Conservation (phyloP, 2,113 vertebrate genomes). For the Tachuris rubrigastra region DNA sequence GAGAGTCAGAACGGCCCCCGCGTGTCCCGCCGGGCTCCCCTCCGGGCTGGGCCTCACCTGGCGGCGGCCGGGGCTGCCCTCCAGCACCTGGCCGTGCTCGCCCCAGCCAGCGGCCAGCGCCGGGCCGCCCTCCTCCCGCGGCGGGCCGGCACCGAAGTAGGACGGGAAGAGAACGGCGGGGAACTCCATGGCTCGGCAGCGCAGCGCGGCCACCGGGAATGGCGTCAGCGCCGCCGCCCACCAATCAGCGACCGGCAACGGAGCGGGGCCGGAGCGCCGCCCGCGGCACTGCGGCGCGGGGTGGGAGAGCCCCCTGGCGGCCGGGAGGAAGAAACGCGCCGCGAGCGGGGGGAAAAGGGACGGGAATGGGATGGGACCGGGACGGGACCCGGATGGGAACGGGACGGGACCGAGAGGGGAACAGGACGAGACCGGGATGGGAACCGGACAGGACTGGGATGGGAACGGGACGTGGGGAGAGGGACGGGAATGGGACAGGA, state of each 20-base stretch:
- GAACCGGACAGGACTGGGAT: neutral
- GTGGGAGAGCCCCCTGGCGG: neutral
- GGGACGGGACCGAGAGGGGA: neutral
- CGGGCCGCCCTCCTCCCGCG: neutral
- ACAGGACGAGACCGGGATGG: fast-evolving
- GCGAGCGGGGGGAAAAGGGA: fast-evolving
- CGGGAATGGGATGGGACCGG: fast-evolving
- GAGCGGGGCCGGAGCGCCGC: neutral
- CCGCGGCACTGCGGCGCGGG: fast-evolving
- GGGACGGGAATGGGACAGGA: neutral
- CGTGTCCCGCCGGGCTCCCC: fast-evolving
- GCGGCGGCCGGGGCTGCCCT: neutral
- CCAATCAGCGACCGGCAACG: neutral
- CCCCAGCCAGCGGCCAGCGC: constrained; percentile 3
- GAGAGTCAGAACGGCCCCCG: too few species aligned
- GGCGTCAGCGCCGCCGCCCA: neutral
- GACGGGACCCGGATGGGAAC: neutral
- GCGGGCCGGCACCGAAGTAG: neutral
- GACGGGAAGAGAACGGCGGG: neutral
- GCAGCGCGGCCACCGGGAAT: neutral
- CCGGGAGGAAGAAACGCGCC: neutral
- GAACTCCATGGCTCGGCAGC: neutral
- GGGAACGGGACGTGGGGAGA: neutral
- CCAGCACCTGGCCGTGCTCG: neutral
- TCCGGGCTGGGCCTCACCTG: neutral